phyloP scores from a whole-genome alignment of 2,797 vertebrate species.

The Sebastes hubbsi region DNA sequence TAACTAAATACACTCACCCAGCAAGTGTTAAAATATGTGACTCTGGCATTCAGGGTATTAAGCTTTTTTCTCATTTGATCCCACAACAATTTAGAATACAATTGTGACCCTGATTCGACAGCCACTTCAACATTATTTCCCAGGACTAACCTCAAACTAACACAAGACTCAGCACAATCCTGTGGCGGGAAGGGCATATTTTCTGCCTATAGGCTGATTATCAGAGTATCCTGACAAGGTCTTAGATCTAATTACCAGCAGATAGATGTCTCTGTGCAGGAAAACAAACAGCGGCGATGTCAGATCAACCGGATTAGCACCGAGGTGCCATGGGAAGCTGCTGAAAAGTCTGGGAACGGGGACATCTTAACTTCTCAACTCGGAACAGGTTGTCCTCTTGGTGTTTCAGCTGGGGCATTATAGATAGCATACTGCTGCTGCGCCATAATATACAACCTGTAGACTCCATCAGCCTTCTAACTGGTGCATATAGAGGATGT shows the following conservation, averaged over 20 bases:
- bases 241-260: conserved; percentile 69
- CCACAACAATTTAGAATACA: not conserved
- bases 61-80: not conserved
- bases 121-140: conserved; percentile 1
- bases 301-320: conserved; percentile 69
- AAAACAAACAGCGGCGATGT: conserved; percentile 71
- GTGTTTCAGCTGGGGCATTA: not conserved
- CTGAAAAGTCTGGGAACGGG: conserved; percentile 57
- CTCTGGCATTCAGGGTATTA: not conserved
- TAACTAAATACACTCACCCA: not conserved
- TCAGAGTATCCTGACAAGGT: conserved; percentile 47
- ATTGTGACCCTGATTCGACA: not conserved
- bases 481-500: not conserved
- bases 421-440: not conserved
- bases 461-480: not conserved
- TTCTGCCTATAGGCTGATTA: conserved; percentile 34
- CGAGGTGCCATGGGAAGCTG: conserved; percentile 67
- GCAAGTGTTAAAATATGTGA: not conserved
- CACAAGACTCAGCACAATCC: conserved; percentile 33
- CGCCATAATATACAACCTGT: not conserved
- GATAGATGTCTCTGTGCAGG: conserved; percentile 58
- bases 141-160: conserved; percentile 22
- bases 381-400: not conserved
- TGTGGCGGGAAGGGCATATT: conserved; percentile 1
- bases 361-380: conserved; percentile 33